Conservation (phyloP, 1,140 invertebrate genomes). For the Macrocentrus cingulum region DNA sequence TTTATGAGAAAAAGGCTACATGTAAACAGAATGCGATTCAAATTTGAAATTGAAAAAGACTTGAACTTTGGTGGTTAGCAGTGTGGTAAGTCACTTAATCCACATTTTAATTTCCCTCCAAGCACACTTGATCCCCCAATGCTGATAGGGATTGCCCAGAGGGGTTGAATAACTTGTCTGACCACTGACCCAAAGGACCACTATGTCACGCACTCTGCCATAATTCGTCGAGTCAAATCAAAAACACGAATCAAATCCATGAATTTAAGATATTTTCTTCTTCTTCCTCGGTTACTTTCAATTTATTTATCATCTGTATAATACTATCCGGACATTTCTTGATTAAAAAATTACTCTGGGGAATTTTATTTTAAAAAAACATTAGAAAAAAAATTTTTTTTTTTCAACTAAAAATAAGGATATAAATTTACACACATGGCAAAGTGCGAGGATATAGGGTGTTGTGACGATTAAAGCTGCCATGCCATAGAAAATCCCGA, state of each 20-base stretch:
- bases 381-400: too few relatives aligned
- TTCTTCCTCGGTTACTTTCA: background rate
- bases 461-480: conserved; percentile 8
- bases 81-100: conserved; percentile 24
- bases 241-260: too few relatives aligned
- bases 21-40: too few relatives aligned
- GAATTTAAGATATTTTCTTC: background rate
- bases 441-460: background rate
- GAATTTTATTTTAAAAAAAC: too few relatives aligned
- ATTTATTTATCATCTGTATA: too few relatives aligned
- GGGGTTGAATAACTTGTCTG: conserved; percentile 21
- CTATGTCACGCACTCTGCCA: background rate
- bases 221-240: background rate
- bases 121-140: conserved; percentile 28
- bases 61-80: background rate
- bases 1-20: too few relatives aligned
- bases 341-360: too few relatives aligned
- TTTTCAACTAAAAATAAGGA: too few relatives aligned
- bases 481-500: conserved; percentile 11
- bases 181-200: conserved; percentile 31
- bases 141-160: conserved; percentile 28
- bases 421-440: too few relatives aligned
- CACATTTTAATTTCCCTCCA: conserved; percentile 33
- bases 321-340: too few relatives aligned
- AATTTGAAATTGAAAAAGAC: conserved; percentile 15